Evolutionary conservation across 1,140 invertebrate species (phyloP).

Genomic region (Pentalonia nigronervosa): DNA sequence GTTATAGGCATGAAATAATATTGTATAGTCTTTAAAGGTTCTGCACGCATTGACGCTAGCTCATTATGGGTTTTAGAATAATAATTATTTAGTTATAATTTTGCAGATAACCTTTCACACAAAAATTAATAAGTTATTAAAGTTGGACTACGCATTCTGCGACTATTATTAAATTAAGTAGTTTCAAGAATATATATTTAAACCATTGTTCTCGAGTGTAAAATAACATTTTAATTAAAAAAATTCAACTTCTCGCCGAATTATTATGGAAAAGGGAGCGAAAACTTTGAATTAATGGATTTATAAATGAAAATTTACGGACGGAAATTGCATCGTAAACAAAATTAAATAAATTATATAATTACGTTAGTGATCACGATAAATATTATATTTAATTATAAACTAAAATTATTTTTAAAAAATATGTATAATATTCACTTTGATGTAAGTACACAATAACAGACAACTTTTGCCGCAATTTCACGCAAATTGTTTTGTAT

Average conservation of each 20-base stretch:
- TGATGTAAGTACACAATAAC: background rate
- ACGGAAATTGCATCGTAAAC: background rate
- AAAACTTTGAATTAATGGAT: constrained; percentile 4
- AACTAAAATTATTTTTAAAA: background rate
- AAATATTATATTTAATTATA: constrained; percentile 3
- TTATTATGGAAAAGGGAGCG: background rate
- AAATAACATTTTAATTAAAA: background rate
- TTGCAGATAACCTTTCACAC: background rate
- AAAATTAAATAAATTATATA: background rate
- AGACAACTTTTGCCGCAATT: too few relatives aligned
- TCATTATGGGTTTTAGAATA: background rate
- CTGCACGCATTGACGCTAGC: background rate
- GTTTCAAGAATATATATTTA: background rate
- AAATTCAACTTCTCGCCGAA: background rate
- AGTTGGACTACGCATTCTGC: background rate
- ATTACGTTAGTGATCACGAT: background rate
- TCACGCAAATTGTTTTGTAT: background rate
- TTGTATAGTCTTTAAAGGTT: background rate
- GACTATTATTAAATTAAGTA: background rate
- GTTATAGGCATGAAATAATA: background rate
- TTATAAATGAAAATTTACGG: background rate
- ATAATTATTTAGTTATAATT: background rate
- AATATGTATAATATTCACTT: background rate
- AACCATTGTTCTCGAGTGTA: background rate
- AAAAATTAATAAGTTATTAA: background rate